Conservation (phyloP, 1,140 invertebrate genomes). For the Palaemon carinicauda region DNA sequence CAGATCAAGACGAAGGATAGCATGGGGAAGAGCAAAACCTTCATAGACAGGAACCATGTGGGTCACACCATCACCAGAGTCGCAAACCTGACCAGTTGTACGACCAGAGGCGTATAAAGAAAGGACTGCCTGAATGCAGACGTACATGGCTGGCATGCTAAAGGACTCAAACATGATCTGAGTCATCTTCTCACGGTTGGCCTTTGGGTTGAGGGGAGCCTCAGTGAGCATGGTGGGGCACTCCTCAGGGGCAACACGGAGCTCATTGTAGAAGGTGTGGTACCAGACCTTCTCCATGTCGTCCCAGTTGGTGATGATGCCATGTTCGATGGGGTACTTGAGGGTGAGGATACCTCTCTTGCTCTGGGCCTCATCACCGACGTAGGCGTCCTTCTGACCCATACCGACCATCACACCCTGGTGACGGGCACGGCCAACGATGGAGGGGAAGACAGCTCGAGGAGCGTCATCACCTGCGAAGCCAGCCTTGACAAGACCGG, state of each 20-base stretch:
- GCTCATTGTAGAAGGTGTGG: constrained; percentile 94
- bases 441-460: constrained; percentile 73
- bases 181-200: constrained; percentile 88
- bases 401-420: constrained; percentile 88
- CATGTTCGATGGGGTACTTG: constrained; percentile 94
- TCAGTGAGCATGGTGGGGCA: constrained; percentile 89
- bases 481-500: constrained; percentile 74
- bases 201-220: constrained; percentile 88
- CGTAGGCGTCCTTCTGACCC: constrained; percentile 90
- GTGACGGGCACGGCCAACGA: constrained; percentile 72
- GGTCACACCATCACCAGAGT: background rate
- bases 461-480: constrained; percentile 75
- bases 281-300: constrained; percentile 98
- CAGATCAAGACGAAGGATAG: constrained; percentile 1
- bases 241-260: constrained; percentile 93
- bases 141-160: constrained; percentile 49
- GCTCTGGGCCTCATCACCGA: constrained; percentile 92
- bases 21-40: background rate
- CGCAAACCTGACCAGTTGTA: background rate
- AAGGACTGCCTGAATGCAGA: background rate
- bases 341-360: constrained; percentile 91
- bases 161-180: constrained; percentile 85
- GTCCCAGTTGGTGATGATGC: constrained; percentile 96
- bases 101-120: background rate
- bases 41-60: background rate